Conservation (phyloP, 2,113 vertebrate genomes). For the Microcebus murinus region DNA sequence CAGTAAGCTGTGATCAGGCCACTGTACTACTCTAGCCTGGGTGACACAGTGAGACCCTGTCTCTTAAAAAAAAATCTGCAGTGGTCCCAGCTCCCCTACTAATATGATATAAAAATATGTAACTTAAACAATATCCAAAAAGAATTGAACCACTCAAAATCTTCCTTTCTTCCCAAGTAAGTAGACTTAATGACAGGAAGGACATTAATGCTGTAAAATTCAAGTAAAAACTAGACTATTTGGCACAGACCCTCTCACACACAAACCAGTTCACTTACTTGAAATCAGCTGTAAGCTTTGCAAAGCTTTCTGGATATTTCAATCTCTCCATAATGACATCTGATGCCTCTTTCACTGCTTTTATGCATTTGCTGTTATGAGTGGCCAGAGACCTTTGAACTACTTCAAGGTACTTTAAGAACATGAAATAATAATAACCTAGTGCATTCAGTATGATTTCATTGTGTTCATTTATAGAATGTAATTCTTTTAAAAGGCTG, state of each 20-base stretch:
- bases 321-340: conserved; percentile 76
- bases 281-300: conserved; percentile 85
- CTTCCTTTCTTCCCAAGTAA: neutral
- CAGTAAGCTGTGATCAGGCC: no score
- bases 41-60: no score
- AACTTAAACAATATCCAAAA: neutral
- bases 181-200: neutral
- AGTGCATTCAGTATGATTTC: neutral
- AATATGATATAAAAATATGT: neutral
- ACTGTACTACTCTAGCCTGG: no score
- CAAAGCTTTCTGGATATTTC: conserved; percentile 77
- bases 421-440: neutral
- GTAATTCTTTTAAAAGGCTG: neutral
- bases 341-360: conserved; percentile 82
- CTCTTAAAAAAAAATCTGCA: neutral
- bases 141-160: neutral
- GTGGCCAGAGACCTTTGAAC: conserved; percentile 80
- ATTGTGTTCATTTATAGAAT: neutral
- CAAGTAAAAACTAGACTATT: neutral
- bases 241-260: neutral
- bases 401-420: conserved; percentile 85
- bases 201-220: neutral
- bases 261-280: neutral
- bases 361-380: conserved; percentile 77
- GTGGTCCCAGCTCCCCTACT: no score